A percentile compares a stretch with the other conserved stretches of the same genome.
Evolutionary conservation across 2,888 invertebrate species (phyloP).

Genomic region (Chrysolina haemoptera): DNA sequence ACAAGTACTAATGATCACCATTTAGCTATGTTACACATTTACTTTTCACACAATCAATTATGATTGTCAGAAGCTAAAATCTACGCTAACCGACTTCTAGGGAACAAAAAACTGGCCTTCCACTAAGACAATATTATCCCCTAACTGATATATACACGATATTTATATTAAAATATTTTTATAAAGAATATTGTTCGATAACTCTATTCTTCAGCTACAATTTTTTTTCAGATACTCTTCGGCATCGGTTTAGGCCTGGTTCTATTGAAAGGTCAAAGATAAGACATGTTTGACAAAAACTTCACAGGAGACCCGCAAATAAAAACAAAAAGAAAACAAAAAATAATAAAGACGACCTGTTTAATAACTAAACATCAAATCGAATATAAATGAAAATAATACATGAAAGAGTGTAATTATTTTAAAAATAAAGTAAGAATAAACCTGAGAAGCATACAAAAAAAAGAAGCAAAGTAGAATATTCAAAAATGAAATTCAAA

Average conservation of each 20-base stretch:
- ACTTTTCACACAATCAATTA: conserved; percentile 12
- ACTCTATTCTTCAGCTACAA: conserved; percentile 2
- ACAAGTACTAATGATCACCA: neutral
- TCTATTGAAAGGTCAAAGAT: conserved; percentile 17
- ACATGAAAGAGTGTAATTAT: conserved; percentile 56
- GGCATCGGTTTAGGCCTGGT: neutral
- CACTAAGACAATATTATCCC: conserved; percentile 32
- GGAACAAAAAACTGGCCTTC: conserved; percentile 31
- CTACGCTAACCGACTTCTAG: conserved; percentile 13
- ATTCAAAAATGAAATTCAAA: conserved; percentile 44
- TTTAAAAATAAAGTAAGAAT: conserved; percentile 38
- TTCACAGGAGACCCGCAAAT: conserved; percentile 54
- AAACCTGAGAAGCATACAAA: conserved; percentile 49
- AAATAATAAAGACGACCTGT: conserved; percentile 61
- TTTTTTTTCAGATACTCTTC: conserved; percentile 8
- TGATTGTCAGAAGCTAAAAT: conserved; percentile 20
- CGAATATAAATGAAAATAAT: conserved; percentile 54
- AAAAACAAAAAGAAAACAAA: conserved; percentile 55
- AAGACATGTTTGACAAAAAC: conserved; percentile 31
- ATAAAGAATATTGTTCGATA: conserved; percentile 26
- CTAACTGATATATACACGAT: conserved; percentile 29
- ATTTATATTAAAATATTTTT: conserved; percentile 34
- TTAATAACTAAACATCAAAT: conserved; percentile 57
- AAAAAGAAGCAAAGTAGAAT: conserved; percentile 43
- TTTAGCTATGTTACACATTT: conserved; percentile 2